These are phyloP conservation scores for Eristalis tenax DNA, from an alignment of 2,888 invertebrate genomes.

Conservation along the genomic window DNA sequence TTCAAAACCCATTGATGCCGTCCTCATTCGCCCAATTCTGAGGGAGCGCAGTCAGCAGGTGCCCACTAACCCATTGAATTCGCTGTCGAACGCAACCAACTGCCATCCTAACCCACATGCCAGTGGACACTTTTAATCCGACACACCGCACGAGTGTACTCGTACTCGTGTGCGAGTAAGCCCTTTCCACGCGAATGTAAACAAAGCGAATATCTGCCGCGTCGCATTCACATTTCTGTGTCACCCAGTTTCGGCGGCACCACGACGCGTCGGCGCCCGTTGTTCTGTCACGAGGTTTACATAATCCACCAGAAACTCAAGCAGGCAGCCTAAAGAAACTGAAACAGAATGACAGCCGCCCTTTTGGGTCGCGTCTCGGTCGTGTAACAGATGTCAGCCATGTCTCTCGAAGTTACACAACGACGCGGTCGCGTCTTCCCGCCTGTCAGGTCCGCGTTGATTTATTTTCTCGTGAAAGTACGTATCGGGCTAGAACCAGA, in stretches of 20 bases:
- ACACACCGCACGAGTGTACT: neutral
- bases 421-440: constrained; percentile 32
- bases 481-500: neutral
- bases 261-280: constrained; percentile 2
- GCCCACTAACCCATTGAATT: neutral
- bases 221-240: constrained; percentile 25
- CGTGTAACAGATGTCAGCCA: constrained; percentile 49
- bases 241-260: constrained; percentile 42
- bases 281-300: constrained; percentile 22
- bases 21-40: neutral
- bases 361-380: constrained; percentile 24
- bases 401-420: constrained; percentile 33
- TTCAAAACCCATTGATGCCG: neutral
- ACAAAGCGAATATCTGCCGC: constrained; percentile 29
- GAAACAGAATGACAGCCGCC: constrained; percentile 9
- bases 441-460: constrained; percentile 11
- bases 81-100: neutral
- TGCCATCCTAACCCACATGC: constrained; percentile 25
- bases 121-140: constrained; percentile 23
- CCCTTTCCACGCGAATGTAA: constrained; percentile 15
- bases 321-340: neutral
- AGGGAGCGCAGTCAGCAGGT: neutral
- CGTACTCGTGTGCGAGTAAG: neutral
- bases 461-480: constrained; percentile 36
- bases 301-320: constrained; percentile 17